These are phyloP conservation scores for Stramonita haemastoma DNA, from an alignment of 2,888 invertebrate species.

Conservation along the genomic window DNA sequence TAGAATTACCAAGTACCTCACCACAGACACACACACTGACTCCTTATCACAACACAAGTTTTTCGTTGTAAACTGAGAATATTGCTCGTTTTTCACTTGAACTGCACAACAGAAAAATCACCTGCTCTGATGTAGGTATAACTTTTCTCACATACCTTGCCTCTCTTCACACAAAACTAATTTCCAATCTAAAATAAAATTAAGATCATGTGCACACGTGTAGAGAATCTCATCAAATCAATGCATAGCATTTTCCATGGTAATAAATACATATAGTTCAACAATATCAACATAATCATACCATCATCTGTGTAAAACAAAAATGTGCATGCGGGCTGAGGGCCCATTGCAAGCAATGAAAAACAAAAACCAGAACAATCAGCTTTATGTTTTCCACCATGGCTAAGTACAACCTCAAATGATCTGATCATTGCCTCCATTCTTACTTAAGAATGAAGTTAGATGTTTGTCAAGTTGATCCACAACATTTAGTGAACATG, in stretches of 20 bases:
- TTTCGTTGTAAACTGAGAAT: no score
- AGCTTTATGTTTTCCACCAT: neutral
- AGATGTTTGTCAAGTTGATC: no score
- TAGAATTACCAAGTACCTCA: no score
- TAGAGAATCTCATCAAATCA: slow-evolving; percentile 9
- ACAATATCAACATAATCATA: neutral
- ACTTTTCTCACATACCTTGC: neutral
- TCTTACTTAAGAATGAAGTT: neutral
- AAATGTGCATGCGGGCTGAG: neutral
- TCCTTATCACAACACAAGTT: no score
- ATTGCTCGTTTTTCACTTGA: no score
- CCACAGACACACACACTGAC: no score
- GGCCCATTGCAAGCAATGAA: neutral
- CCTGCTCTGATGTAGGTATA: neutral
- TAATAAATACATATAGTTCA: neutral
- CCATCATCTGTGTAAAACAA: neutral
- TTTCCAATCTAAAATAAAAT: neutral
- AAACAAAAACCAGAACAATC: neutral
- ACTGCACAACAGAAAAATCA: neutral
- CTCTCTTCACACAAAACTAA: neutral
- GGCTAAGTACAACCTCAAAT: neutral
- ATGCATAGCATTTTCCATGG: neutral
- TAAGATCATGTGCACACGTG: neutral
- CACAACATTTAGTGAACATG: no score
- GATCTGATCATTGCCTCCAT: neutral